Conservation (phyloP, 2,113 vertebrate genomes). For the Campylorhamphus procurvoides region DNA sequence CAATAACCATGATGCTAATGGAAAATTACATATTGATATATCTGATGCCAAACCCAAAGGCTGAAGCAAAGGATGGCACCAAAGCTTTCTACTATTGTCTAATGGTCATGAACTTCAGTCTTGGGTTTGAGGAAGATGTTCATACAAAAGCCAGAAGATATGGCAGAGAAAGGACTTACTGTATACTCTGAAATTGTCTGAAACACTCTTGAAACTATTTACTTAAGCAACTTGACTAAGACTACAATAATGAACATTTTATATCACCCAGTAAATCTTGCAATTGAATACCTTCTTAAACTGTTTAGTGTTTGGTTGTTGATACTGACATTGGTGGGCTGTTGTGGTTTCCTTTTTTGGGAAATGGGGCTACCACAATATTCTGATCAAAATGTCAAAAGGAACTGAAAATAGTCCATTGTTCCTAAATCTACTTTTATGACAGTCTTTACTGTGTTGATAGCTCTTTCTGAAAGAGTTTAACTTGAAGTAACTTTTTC, state of each 20-base stretch:
- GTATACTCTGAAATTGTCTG: background rate
- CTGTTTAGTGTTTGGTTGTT: background rate
- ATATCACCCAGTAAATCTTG: background rate
- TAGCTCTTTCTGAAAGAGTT: background rate
- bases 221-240: background rate
- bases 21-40: background rate
- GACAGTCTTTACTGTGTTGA: background rate
- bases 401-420: background rate
- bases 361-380: rapidly evolving
- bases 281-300: background rate
- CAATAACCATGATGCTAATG: background rate
- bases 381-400: background rate
- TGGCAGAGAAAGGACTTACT: background rate
- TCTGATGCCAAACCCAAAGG: background rate
- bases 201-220: background rate
- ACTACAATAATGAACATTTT: background rate
- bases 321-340: background rate
- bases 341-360: background rate
- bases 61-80: background rate
- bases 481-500: background rate
- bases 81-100: background rate
- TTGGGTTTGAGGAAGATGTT: background rate
- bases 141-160: background rate
- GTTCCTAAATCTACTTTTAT: background rate
- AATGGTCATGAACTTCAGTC: background rate